Evolutionary conservation across 2,797 vertebrate genomes (phyloP), one percentile per base, ranked within the genome.

Genomic region (Xyrichtys novacula): DNA sequence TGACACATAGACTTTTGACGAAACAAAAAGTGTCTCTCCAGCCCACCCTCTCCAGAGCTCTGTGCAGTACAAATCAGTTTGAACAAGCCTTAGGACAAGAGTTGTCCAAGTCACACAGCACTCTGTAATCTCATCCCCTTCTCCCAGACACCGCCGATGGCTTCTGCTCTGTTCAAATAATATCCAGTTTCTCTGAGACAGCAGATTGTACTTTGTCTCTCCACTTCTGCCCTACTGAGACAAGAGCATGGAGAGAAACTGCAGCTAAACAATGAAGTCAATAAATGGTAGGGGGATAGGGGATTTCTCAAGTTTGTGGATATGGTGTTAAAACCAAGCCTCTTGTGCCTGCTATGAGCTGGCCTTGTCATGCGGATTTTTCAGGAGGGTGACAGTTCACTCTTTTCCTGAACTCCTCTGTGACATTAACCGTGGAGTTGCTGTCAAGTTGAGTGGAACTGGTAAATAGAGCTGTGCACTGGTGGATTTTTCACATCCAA

Each of bases 41-140:
- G 52, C 31, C 64, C 46, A 40, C 25, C 76, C 72, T 87, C 74
- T 76, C 63, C 32, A 62, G 53, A 86, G 60, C 43, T 19, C 29
- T 31, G 54, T 55, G 65, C 71, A 52, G 31, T 49, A 71, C 68
- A 81, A 83, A 88, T 84, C 79, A 75, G 64, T 89, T 81, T 84
- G 64, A 84, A 83, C 66, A 75, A 85, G 65, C 78, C 73, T 71
- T 26, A 40, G 74, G 86, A 90, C 74, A 76, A 74, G 78, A 84
- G 76, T 74, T 83, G 75, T 81, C 84, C 42, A 66, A 84, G 84
- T 82, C 79, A 65, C 82, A 75, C 69, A 70, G 79, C 58, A 40
- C 64, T 81, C 50, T 15, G 53, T 86, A 85, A 89, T 87, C 82
- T 79, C 65, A 81, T 73, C 65, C 69, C 39, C 16, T 60, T 87